Base-by-base conservation (phyloP, 2,797 vertebrate species). In the Enteromius thamalakanensis region DNA sequence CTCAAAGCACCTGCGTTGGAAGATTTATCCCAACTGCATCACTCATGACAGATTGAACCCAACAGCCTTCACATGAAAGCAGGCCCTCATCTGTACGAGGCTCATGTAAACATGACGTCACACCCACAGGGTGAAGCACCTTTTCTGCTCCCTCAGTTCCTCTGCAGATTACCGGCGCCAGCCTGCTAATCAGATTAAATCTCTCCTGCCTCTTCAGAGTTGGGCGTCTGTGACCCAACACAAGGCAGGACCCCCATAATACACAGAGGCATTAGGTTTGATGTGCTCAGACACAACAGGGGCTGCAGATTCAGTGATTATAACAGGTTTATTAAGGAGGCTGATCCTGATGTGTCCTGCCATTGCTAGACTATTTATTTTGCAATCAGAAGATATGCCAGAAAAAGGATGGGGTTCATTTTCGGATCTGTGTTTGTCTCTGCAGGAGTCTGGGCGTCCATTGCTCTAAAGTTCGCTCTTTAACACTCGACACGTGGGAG, bases 401-500 rank as follows among this genome's bases (percentile, higher is more conserved):
- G 7, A 21, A 29, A 19, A 49, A 71, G 10, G 26, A 55, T 60
- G 2, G 7, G 67, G 34, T 45, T 17, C 1, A 49, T 23, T 37
- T 51, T 42, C 15, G 55, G 37, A 26, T 84, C 17, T 85, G 9
- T 87, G 0, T 65, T 55, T 14, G 2, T 83, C 8, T 81, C 17
- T 88, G 40, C 64, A 99, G 98, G 96, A 99, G 98, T 92, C 94
- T 99, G 86, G 98, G 98, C 0, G 98, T 99, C 85, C 97, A 99
- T 88, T 99, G 96, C 92, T 99, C 98, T 58, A 99, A 99, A 91
- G 98, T 99, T 15, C 95, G 98, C 17, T 99, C 98, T 8, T 94
- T 99, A 87, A 99, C 98, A 0, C 90, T 99, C 89, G 98, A 99
- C 88, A 98, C 98, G 0, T 99, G 98, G 98, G 98, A 99, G 84